These are phyloP conservation scores for Motacilla tschutschensis DNA, from an alignment of 2,113 vertebrate genomes.

Conservation along the genomic window DNA sequence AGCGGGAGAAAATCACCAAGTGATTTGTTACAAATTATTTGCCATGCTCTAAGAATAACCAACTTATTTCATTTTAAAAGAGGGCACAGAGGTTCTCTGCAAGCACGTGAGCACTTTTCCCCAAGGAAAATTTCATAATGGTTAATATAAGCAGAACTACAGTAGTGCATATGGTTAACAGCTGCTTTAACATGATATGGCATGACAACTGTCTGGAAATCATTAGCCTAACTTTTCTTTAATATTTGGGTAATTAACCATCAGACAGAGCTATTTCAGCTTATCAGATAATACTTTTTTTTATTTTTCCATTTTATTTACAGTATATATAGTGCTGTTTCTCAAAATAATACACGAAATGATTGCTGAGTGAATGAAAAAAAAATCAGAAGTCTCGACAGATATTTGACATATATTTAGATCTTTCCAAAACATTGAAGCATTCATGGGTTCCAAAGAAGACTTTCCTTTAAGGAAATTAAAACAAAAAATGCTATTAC, in stretches of 20 bases:
- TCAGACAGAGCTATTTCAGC: constrained; percentile 43
- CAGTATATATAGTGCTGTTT: background rate
- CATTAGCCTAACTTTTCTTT: constrained; percentile 50
- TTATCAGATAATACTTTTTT: constrained; percentile 20
- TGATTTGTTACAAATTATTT: constrained; percentile 54
- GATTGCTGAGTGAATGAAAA: background rate
- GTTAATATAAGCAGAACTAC: constrained; percentile 50
- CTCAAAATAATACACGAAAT: constrained; percentile 1
- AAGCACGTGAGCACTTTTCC: constrained; percentile 24
- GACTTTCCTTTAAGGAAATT: constrained; percentile 53
- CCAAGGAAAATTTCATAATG: constrained; percentile 55
- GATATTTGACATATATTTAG: constrained; percentile 43
- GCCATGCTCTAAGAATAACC: background rate
- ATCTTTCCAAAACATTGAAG: constrained; percentile 41
- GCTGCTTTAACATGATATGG: constrained; percentile 62
- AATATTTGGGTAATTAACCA: constrained; percentile 53
- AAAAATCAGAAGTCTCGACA: background rate
- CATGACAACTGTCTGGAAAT: constrained; percentile 57
- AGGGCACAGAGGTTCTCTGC: constrained; percentile 26
- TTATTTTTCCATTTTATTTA: constrained; percentile 16
- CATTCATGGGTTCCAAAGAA: constrained; percentile 14
- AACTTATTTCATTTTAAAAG: constrained; percentile 43
- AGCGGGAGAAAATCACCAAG: constrained; percentile 20
- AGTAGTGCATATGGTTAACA: constrained; percentile 67
- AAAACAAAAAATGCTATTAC: constrained; percentile 42